Evolutionary conservation across 2,888 invertebrate species (phyloP).

Genomic region (Coenonympha arcania): DNA sequence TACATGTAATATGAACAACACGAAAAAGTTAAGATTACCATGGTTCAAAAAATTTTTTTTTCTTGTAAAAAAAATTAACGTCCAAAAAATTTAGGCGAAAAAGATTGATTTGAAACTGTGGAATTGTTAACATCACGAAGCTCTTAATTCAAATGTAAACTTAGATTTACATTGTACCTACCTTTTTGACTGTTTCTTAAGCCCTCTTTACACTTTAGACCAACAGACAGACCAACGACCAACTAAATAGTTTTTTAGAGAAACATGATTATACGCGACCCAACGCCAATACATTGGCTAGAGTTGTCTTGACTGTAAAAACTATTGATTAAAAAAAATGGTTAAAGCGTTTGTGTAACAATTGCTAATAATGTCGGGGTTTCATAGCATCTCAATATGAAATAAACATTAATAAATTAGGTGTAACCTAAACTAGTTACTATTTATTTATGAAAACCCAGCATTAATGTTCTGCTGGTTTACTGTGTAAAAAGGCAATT

Average conservation of each 20-base stretch:
- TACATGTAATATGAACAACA: too few species aligned
- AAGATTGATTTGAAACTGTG: slow-evolving; percentile 65
- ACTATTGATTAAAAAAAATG: not conserved
- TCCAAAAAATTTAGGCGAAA: slow-evolving; percentile 61
- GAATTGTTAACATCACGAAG: slow-evolving; percentile 54
- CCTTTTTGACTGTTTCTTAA: slow-evolving; percentile 47
- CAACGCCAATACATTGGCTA: not conserved
- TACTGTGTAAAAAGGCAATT: not conserved
- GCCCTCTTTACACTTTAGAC: slow-evolving; percentile 13
- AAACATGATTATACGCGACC: not conserved
- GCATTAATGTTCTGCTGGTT: too few species aligned
- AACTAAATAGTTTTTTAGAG: too few species aligned
- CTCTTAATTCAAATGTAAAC: not conserved
- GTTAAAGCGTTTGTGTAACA: not conserved
- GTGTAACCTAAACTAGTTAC: too few species aligned
- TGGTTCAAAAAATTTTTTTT: slow-evolving; percentile 66
- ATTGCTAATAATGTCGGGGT: too few species aligned
- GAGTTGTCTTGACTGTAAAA: not conserved
- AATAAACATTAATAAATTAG: too few species aligned
- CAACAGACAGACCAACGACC: not conserved
- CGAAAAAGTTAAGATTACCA: slow-evolving; percentile 56
- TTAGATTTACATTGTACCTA: slow-evolving; percentile 42
- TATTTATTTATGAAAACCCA: too few species aligned
- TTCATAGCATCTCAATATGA: too few species aligned
- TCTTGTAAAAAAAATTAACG: slow-evolving; percentile 53